Percentiles rank a stretch among this genome's conserved stretches.
These are phyloP conservation scores for Cotesia congregata DNA, from an alignment of 2,888 invertebrate genomes.

Conservation along the genomic window DNA sequence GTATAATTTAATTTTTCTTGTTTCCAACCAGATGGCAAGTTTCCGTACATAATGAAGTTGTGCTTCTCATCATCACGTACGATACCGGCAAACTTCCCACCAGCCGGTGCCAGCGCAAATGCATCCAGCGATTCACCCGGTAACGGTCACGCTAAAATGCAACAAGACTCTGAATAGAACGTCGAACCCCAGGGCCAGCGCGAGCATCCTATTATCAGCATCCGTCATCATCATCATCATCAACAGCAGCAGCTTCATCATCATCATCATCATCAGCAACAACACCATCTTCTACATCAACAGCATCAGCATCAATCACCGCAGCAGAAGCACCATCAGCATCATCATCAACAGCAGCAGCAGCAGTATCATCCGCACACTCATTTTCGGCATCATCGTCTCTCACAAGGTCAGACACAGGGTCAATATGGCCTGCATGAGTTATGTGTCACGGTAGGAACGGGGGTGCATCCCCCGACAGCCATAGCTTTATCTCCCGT, in stretches of 20 bases:
- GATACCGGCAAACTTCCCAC: conserved; percentile 70
- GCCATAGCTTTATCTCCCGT: conserved; percentile 69
- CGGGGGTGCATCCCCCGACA: conserved; percentile 50
- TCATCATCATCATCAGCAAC: conserved; percentile 49
- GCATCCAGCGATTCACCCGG: conserved; percentile 64
- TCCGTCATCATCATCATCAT: conserved; percentile 54
- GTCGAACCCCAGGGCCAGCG: conserved; percentile 69
- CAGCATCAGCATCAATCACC: conserved; percentile 54
- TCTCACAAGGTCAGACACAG: conserved; percentile 32
- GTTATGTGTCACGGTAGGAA: conserved; percentile 38
- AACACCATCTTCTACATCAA: conserved; percentile 46
- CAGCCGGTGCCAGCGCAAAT: conserved; percentile 59
- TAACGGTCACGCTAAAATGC: conserved; percentile 69
- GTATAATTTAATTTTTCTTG: background rate
- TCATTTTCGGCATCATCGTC: conserved; percentile 23
- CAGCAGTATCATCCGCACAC: conserved; percentile 1
- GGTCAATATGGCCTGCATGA: conserved; percentile 40
- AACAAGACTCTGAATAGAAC: conserved; percentile 70
- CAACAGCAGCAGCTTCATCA: conserved; percentile 54
- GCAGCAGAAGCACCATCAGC: background rate
- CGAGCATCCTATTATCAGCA: conserved; percentile 61
- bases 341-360: conserved; percentile 44
- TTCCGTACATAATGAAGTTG: conserved; percentile 98
- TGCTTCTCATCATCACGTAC: conserved; percentile 92
- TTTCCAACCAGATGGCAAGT: conserved; percentile 87